phyloP scores from a whole-genome alignment of 2,888 invertebrate genomes.

The Rhaphigaster nebulosa region DNA sequence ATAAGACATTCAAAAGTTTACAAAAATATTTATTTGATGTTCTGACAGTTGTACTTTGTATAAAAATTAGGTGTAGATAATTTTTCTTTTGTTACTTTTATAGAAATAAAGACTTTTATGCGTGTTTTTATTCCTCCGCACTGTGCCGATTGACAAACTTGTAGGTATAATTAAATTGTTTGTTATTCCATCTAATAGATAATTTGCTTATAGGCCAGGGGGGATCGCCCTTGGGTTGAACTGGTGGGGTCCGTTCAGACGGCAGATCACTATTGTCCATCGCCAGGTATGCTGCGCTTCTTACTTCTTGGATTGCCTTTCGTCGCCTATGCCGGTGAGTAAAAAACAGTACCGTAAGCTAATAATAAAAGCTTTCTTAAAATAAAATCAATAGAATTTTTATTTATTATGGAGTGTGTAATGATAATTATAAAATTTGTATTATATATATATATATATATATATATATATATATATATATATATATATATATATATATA shows the following conservation, averaged over 20 bases:
- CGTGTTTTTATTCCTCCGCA: neutral
- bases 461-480: too few relatives aligned
- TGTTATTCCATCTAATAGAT: neutral
- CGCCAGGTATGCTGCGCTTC: neutral
- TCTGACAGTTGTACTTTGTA: too few relatives aligned
- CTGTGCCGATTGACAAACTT: neutral
- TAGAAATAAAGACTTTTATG: neutral
- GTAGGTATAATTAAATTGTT: neutral
- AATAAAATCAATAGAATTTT: neutral
- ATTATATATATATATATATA: too few relatives aligned
- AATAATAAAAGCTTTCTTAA: neutral
- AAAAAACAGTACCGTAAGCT: neutral
- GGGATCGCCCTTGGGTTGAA: neutral
- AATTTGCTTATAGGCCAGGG: neutral
- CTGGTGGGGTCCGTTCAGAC: neutral
- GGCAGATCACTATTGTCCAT: neutral
- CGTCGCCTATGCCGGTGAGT: neutral
- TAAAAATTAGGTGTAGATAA: too few relatives aligned
- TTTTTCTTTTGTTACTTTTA: neutral
- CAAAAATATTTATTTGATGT: too few relatives aligned
- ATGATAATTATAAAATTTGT: neutral
- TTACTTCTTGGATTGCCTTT: neutral
- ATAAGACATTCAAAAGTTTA: too few relatives aligned
- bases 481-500: too few relatives aligned
- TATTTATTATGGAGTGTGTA: neutral